Base-by-base conservation (phyloP, 2,888 invertebrate genomes). In the Xestoiulus laeticollis region DNA sequence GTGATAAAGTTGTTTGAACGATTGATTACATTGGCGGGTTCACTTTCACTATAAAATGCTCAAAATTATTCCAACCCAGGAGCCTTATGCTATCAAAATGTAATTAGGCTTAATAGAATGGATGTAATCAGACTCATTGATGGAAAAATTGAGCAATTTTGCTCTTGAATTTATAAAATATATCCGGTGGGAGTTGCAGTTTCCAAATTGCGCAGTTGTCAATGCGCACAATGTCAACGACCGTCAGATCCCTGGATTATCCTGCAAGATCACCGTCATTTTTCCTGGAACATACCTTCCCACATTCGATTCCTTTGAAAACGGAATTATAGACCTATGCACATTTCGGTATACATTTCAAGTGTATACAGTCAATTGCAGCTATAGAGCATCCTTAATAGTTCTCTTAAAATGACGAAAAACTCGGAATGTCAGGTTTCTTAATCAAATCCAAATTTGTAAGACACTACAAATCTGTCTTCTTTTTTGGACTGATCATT, bases 111-210 rank as follows among this genome's bases (percentile, higher is more conserved):
- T 78, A 26, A 14, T 30, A 32, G 26, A 78, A 78, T 78, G 30
- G 78, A 78, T 78, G 78, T 78, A 78, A 78, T 78, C 78, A 78
- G 30, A 78, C 78, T 78, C 78, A 78, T 78, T 78, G 78, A 78
- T 78, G 30, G 78, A 78, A 78, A 32, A 78, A 78, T 78, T 78
- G 78, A 78, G 78, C 78, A 78, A 78, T 78, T 78, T 78, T 78
- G 30, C 78, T 78, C 78, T 78, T 78, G 30, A 78, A 78, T 78
- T 78, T 78, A 32, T 78, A 78, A 78, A 78, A 78, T 78, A 78
- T 78, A 78, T 78, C 26, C 78, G 78, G 78, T 78, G 78, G 78
- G 78, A 78, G 78, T 30, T 16, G 16, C 30, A 78, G 30, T 30
- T 78, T 78, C 30, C 78, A 78, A 78, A 78, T 78, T 78, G 78